These are phyloP conservation scores for Lucinisca nassula DNA, from an alignment of 2,888 invertebrate species.

Conservation along the genomic window DNA sequence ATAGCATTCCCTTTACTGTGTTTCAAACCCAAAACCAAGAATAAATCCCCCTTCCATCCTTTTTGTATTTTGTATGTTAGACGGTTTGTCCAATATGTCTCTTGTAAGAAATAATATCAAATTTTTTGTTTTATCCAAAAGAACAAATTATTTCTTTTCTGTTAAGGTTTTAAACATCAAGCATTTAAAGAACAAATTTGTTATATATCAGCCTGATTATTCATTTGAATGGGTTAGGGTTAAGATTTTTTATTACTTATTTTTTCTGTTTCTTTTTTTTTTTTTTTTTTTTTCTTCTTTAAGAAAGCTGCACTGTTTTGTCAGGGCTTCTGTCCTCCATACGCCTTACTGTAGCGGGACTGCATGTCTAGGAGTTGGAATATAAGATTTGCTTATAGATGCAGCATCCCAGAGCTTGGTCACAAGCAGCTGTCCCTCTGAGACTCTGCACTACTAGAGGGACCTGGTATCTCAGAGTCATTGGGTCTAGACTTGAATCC, in stretches of 20 bases:
- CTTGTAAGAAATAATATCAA: not conserved
- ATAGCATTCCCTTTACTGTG: not conserved
- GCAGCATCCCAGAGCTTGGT: too few species aligned
- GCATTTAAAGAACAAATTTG: not conserved
- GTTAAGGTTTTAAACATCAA: not conserved
- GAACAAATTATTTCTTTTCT: not conserved
- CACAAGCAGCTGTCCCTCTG: not conserved
- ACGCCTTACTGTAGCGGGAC: not conserved
- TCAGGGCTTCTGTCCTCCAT: not conserved
- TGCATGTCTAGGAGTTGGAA: not conserved
- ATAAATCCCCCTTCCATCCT: not conserved
- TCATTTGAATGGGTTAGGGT: not conserved
- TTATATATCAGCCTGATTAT: not conserved
- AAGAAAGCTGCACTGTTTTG: not conserved
- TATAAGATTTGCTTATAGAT: not conserved
- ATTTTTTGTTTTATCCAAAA: not conserved
- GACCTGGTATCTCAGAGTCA: too few species aligned
- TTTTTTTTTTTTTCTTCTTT: too few species aligned
- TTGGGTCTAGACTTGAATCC: not conserved
- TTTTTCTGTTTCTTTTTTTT: not conserved
- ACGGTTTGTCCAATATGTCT: not conserved
- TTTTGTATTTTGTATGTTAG: not conserved
- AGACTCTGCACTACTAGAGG: too few species aligned
- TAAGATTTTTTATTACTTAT: not conserved
- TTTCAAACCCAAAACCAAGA: not conserved